phyloP scores from a whole-genome alignment of 2,888 invertebrate species.

The Drosophila paracracens region DNA sequence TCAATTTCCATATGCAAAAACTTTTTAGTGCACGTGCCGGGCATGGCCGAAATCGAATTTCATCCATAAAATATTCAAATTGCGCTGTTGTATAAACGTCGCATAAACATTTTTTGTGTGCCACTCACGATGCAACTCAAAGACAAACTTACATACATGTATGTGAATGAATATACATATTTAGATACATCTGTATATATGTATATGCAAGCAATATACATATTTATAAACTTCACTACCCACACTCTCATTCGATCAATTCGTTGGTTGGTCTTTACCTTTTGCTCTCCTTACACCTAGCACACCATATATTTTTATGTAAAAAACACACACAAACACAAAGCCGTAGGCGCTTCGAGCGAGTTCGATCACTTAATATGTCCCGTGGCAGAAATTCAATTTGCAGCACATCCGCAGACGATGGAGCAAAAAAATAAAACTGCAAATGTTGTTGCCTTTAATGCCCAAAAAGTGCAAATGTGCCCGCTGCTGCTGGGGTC shows the following conservation, averaged over 20 bases:
- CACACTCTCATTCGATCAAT: slow-evolving; percentile 16
- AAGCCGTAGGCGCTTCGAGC: slow-evolving; percentile 62
- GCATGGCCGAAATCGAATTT: slow-evolving; percentile 70
- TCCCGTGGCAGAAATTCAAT: slow-evolving; percentile 82
- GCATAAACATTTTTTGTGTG: slow-evolving; percentile 75
- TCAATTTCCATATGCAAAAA: slow-evolving; percentile 82
- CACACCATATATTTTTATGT: slow-evolving; percentile 71
- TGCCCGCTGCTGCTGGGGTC: slow-evolving; percentile 26
- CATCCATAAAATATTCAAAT: slow-evolving; percentile 79
- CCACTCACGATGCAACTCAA: slow-evolving; percentile 40
- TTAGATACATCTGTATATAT: background rate
- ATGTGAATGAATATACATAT: background rate
- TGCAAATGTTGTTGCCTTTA: slow-evolving; percentile 60
- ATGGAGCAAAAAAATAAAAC: slow-evolving; percentile 22
- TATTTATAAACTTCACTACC: background rate
- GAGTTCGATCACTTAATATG: slow-evolving; percentile 77
- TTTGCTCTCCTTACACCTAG: slow-evolving; percentile 44
- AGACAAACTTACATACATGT: slow-evolving; percentile 7
- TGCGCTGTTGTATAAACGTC: slow-evolving; percentile 78
- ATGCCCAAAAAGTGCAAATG: slow-evolving; percentile 78
- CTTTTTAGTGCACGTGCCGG: slow-evolving; percentile 76
- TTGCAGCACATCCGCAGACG: slow-evolving; percentile 77
- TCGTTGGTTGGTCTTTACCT: slow-evolving; percentile 30
- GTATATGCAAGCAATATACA: background rate
- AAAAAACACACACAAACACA: slow-evolving; percentile 57